These are phyloP conservation scores for Lysiphlebus fabarum DNA, from an alignment of 1,140 invertebrate species.

Conservation along the genomic window DNA sequence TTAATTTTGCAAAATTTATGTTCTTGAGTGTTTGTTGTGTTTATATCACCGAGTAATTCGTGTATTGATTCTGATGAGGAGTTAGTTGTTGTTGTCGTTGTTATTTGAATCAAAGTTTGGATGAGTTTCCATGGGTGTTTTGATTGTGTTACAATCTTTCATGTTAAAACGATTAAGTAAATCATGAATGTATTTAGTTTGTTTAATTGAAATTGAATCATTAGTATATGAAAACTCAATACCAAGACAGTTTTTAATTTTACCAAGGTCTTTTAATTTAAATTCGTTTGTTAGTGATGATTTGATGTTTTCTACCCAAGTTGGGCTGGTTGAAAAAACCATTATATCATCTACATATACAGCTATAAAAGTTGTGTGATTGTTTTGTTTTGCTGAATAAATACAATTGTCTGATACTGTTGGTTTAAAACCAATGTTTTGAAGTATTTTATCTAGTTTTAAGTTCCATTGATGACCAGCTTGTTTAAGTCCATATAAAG, in stretches of 20 bases:
- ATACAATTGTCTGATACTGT: slow-evolving; percentile 26
- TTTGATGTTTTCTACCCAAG: slow-evolving; percentile 1
- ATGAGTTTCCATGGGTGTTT: slow-evolving; percentile 16
- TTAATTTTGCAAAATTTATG: too few relatives aligned
- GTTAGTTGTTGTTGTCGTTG: too few relatives aligned
- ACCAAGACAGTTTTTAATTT: slow-evolving; percentile 19
- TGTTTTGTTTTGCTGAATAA: slow-evolving; percentile 19
- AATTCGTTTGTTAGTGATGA: slow-evolving; percentile 1
- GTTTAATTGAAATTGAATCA: not conserved
- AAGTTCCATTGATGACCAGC: slow-evolving; percentile 32
- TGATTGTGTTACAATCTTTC: slow-evolving; percentile 9
- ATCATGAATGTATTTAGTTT: not conserved
- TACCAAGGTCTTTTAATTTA: slow-evolving; percentile 16
- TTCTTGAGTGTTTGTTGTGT: not conserved
- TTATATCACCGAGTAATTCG: slow-evolving; percentile 37
- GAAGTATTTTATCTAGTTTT: slow-evolving; percentile 25
- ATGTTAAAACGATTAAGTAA: slow-evolving; percentile 11
- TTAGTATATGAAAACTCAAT: slow-evolving; percentile 18
- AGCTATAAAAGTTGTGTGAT: slow-evolving; percentile 20
- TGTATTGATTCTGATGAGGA: slow-evolving; percentile 20
- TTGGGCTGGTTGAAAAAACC: slow-evolving; percentile 4
- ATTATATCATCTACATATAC: slow-evolving; percentile 33
- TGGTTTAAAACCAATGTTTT: slow-evolving; percentile 22
- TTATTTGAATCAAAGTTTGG: not conserved
- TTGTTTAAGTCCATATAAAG: slow-evolving; percentile 41